Percentiles rank a stretch among this genome's conserved stretches.
These are phyloP conservation scores for Cervus canadensis DNA, from an alignment of 2,113 vertebrate species.

Conservation along the genomic window DNA sequence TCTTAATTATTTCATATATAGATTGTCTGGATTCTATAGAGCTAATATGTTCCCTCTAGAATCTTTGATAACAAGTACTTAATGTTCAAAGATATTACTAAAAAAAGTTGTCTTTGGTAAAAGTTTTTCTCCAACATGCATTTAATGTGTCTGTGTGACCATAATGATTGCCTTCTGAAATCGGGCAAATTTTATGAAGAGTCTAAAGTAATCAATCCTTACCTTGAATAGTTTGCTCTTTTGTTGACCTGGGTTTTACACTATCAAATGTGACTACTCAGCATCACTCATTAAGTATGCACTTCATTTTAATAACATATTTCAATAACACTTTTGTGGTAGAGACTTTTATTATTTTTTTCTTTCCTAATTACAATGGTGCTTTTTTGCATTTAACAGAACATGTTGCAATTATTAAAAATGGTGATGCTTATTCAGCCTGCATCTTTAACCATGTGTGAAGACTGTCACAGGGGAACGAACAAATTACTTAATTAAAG, in stretches of 20 bases:
- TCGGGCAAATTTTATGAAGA: background rate
- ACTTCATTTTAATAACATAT: slow-evolving; percentile 48
- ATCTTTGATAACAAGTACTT: background rate
- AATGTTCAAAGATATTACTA: background rate
- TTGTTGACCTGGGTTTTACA: background rate
- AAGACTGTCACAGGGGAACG: slow-evolving; percentile 71
- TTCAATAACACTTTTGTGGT: slow-evolving; percentile 50
- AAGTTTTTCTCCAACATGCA: background rate
- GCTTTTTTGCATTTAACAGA: slow-evolving; percentile 51
- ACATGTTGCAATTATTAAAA: slow-evolving; percentile 76
- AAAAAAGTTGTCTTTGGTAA: background rate
- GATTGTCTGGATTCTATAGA: background rate
- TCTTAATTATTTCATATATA: background rate
- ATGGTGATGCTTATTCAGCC: slow-evolving; percentile 70
- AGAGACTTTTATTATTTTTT: slow-evolving; percentile 43
- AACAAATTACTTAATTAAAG: slow-evolving; percentile 76
- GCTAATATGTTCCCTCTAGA: background rate
- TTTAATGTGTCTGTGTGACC: background rate
- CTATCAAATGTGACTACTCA: background rate
- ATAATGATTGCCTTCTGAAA: background rate
- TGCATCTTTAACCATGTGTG: slow-evolving; percentile 70
- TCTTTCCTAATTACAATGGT: slow-evolving; percentile 42
- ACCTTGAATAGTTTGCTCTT: background rate
- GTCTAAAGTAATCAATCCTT: accelerated
- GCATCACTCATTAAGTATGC: slow-evolving; percentile 23